Evolutionary conservation across 2,797 vertebrate species (phyloP).

Genomic region (Cynopterus sphinx): DNA sequence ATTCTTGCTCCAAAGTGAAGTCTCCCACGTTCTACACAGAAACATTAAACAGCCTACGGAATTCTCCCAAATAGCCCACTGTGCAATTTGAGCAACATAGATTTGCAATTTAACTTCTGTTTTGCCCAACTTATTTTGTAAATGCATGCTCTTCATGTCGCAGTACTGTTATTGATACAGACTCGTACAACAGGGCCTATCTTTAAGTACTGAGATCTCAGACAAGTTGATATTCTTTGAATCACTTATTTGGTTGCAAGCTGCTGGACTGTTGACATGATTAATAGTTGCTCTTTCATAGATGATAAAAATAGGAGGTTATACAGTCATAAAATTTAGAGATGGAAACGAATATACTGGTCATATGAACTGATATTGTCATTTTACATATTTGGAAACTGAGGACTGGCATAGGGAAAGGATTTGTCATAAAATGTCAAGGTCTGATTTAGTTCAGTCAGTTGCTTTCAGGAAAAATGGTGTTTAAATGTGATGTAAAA

Average conservation of each 20-base stretch:
- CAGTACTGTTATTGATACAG: not conserved
- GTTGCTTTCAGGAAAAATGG: not conserved
- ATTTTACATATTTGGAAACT: conserved; percentile 26
- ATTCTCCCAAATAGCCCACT: conserved; percentile 55
- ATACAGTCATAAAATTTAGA: not conserved
- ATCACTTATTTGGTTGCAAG: not conserved
- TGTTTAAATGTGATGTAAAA: not conserved
- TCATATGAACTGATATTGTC: not conserved
- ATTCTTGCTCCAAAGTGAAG: conserved; percentile 49
- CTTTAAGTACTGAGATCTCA: conserved; percentile 36
- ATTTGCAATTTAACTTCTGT: conserved; percentile 55
- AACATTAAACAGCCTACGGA: conserved; percentile 48
- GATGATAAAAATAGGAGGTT: not conserved
- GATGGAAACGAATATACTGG: not conserved
- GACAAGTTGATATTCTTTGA: not conserved
- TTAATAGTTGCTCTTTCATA: not conserved
- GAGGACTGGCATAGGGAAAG: not conserved
- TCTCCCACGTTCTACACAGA: conserved; percentile 28
- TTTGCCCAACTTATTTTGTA: conserved; percentile 46
- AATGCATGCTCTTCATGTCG: not conserved
- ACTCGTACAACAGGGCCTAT: not conserved
- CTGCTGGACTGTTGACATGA: not conserved
- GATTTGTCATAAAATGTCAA: not conserved
- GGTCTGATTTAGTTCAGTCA: not conserved
- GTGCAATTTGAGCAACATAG: not conserved